Conservation (phyloP, 2,113 vertebrate species). For the Natator depressus region DNA sequence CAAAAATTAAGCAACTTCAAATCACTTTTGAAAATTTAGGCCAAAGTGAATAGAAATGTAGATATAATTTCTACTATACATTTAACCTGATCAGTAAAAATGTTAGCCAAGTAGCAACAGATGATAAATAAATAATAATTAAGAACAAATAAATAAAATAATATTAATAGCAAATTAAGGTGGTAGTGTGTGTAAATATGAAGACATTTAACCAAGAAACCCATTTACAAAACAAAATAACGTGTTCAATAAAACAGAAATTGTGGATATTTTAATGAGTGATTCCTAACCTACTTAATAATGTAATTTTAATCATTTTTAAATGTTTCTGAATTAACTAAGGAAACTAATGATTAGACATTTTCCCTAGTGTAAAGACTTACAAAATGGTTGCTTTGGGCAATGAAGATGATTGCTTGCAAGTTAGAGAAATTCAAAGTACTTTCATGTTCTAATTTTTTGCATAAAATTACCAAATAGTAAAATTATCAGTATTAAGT, state of each 20-base stretch:
- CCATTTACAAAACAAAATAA: neutral
- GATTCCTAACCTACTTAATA: constrained; percentile 31
- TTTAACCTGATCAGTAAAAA: neutral
- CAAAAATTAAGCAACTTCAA: neutral
- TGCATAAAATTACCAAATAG: neutral
- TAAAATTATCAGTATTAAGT: neutral
- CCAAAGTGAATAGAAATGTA: neutral
- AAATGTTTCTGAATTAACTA: constrained; percentile 36
- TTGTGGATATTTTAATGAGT: constrained; percentile 3
- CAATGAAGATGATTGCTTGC: constrained; percentile 24
- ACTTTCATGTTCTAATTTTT: neutral
- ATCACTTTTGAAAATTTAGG: neutral
- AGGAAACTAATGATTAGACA: constrained; percentile 46
- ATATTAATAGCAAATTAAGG: neutral
- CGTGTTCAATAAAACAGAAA: neutral
- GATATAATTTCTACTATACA: neutral
- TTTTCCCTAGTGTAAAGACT: constrained; percentile 42
- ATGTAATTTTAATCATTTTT: constrained; percentile 20
- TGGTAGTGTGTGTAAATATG: neutral
- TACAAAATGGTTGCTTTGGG: constrained; percentile 57
- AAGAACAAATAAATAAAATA: no score
- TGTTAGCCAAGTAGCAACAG: neutral
- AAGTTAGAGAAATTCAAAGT: constrained; percentile 1
- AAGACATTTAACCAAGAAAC: fast-evolving
- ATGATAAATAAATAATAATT: neutral